Conservation (phyloP, 2,888 invertebrate species). For the Vesta saturnalis region DNA sequence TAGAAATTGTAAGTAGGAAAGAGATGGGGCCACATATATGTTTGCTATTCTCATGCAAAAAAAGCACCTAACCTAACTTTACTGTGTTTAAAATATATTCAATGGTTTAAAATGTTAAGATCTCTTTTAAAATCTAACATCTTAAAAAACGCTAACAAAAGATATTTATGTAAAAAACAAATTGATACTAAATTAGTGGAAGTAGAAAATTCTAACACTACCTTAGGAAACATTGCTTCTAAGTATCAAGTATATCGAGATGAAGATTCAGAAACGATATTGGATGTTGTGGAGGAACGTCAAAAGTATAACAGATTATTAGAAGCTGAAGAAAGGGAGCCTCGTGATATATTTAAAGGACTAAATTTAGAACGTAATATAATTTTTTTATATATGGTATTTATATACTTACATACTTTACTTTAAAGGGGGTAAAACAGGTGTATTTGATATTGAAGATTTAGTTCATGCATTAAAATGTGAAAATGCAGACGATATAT, state of each 20-base stretch:
- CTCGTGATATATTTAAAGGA: conserved; percentile 71
- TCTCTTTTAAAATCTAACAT: too few relatives aligned
- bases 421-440: conserved; percentile 78
- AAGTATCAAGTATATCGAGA: conserved; percentile 79
- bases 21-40: too few relatives aligned
- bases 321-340: conserved; percentile 53
- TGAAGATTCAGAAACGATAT: conserved; percentile 73
- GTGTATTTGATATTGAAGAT: conserved; percentile 91
- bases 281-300: conserved; percentile 77
- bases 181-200: too few relatives aligned
- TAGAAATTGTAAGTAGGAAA: too few relatives aligned
- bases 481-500: conserved; percentile 83
- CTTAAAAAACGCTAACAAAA: too few relatives aligned
- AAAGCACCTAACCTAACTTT: too few relatives aligned
- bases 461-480: conserved; percentile 77
- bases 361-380: conserved; percentile 67
- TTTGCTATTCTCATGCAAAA: too few relatives aligned
- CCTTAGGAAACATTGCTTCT: conserved; percentile 50
- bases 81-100: too few relatives aligned
- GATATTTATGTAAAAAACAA: too few relatives aligned
- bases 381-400: not conserved
- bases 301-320: conserved; percentile 51
- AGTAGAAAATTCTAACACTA: too few relatives aligned
- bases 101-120: too few relatives aligned
- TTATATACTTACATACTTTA: not conserved